Percentiles rank a stretch among this genome's conserved stretches.
These are phyloP conservation scores for Andrena bucephala DNA, from an alignment of 2,888 invertebrate species.

Conservation along the genomic window DNA sequence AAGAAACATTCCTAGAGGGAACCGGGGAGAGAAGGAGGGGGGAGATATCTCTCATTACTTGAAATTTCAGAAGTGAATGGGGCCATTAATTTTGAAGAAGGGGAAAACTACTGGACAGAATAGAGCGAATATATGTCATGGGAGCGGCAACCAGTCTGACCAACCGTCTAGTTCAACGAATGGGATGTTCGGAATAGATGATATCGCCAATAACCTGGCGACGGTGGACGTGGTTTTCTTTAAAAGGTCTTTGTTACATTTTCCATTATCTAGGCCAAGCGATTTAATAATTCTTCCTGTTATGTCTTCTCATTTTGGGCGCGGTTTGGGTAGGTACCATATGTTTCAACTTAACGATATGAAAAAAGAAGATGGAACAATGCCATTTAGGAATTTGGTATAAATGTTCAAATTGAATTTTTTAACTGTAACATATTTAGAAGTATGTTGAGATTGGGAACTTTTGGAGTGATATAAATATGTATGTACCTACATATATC, in stretches of 20 bases:
- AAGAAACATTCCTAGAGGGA: neutral
- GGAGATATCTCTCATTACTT: constrained; percentile 70
- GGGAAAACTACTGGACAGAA: constrained; percentile 66
- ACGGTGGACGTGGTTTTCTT: constrained; percentile 47
- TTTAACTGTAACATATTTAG: neutral
- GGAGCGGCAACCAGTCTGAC: constrained; percentile 29
- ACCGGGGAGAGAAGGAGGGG: neutral
- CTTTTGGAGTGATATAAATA: too few species aligned
- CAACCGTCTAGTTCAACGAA: constrained; percentile 51
- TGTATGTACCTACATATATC: too few species aligned
- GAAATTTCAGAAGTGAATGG: constrained; percentile 74
- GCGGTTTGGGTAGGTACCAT: neutral
- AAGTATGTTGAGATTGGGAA: neutral
- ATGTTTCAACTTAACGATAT: neutral
- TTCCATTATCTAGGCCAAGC: constrained; percentile 32
- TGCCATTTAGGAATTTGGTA: neutral
- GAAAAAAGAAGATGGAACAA: neutral
- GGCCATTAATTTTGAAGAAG: constrained; percentile 68
- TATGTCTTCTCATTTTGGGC: constrained; percentile 21
- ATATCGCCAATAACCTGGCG: constrained; percentile 61
- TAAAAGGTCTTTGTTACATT: constrained; percentile 45
- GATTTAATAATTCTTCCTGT: constrained; percentile 41
- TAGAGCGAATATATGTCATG: constrained; percentile 58
- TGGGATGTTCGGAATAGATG: constrained; percentile 63
- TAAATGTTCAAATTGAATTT: neutral